These are phyloP conservation scores for Caenorhabditis drosophilae DNA, from an alignment of 2,888 invertebrate species.

Conservation along the genomic window DNA sequence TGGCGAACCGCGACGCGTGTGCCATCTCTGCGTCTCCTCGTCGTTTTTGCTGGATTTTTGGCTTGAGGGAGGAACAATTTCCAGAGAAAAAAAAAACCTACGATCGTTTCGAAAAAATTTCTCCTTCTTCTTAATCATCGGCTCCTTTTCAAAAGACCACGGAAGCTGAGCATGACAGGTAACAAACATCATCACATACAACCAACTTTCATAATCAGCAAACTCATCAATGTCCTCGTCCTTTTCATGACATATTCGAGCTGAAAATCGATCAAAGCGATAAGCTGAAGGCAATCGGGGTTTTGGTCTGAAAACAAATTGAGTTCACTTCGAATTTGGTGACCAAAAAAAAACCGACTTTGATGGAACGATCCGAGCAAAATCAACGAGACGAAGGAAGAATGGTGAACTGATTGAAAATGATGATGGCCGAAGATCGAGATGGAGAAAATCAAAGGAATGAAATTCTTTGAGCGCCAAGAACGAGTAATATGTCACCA, in stretches of 20 bases:
- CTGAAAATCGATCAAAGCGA: neutral
- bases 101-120: too few relatives aligned
- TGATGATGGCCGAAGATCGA: neutral
- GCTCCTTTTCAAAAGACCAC: too few relatives aligned
- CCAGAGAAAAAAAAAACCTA: too few relatives aligned
- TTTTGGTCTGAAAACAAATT: neutral
- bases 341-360: too few relatives aligned
- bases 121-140: too few relatives aligned
- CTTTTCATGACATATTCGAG: conserved; percentile 14
- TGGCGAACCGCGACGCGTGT: too few relatives aligned
- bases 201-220: neutral
- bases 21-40: too few relatives aligned
- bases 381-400: neutral
- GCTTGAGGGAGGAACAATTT: too few relatives aligned
- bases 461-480: neutral
- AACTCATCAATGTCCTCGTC: neutral
- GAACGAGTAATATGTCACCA: neutral
- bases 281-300: too few relatives aligned
- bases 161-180: too few relatives aligned
- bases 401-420: neutral
- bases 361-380: neutral
- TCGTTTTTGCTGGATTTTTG: too few relatives aligned
- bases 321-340: neutral
- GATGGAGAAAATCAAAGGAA: neutral
- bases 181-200: neutral